Base-by-base conservation (phyloP, 1,140 invertebrate species). In the Thalassaphorura encarpata region DNA sequence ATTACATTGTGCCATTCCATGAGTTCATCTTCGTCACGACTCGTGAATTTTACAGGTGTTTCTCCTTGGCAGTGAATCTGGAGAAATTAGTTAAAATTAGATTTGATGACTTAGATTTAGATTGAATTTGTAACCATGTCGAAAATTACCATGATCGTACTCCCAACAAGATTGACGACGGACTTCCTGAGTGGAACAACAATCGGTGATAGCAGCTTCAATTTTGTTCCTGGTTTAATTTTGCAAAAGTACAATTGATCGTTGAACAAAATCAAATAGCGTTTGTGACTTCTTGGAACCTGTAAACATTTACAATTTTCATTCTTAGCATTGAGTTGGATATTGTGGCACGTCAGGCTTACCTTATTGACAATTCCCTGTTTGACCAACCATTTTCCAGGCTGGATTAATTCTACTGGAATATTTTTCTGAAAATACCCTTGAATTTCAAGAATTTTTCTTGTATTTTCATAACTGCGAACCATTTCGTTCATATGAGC, bases 401-500 rank as follows among this genome's bases (percentile, higher is more conserved):
- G 62, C 43, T 61, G 48, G 3, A 64, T 51, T 26, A 64, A 31
- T 26, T 61, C 51, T 26, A 55, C 33, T 21, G 59, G 59, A 39
- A 53, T 36, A 45, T 58, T 48, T 46, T 61, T 58, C 21, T 56
- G 46, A 18, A 64, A 24, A 52, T 57, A 62, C 18, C 18, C 29
- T 28, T 58, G 52, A 13, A 64, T 41, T 36, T 58, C 50, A 15
- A 64, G 31, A 1, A 64, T 27, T 45, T 64, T 64, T 18, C 48
- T 46, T 8, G 50, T 53, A 47, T 64, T 64, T 29, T 64, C 62
- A 48, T 61, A 56, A 31, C 57, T 46, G 2, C 56, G 39, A n/a
- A 64, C 55, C 56, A 61, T 58, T 49, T 64, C 62, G 42, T 64
- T 64, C 62, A 64, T 64, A 33, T 64, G 59, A 16, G 53, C 24